phyloP scores from a whole-genome alignment of 1,140 invertebrate species.

The Euura saliciscinereae region DNA sequence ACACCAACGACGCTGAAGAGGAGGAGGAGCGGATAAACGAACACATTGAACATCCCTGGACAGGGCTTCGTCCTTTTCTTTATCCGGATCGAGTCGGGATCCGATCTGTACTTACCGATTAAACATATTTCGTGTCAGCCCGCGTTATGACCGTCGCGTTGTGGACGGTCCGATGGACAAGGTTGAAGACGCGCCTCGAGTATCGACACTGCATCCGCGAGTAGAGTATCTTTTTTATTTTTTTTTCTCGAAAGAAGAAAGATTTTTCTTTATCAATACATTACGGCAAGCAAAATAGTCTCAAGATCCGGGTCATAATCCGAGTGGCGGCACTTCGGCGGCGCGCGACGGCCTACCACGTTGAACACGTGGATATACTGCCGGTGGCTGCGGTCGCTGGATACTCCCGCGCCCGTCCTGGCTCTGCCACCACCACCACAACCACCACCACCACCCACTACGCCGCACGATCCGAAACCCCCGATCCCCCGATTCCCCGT shows the following conservation, averaged over 20 bases:
- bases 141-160: too few relatives aligned
- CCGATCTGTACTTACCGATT: conserved; percentile 54
- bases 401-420: conserved; percentile 42
- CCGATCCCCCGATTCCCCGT: conserved; percentile 29
- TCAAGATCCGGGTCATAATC: conserved; percentile 63
- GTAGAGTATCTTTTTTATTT: too few relatives aligned
- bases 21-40: not conserved
- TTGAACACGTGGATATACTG: conserved; percentile 60
- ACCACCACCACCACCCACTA: conserved; percentile 24
- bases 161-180: too few relatives aligned
- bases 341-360: conserved; percentile 45
- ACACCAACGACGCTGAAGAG: not conserved
- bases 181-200: too few relatives aligned
- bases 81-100: too few relatives aligned
- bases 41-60: too few relatives aligned
- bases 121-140: conserved; percentile 55
- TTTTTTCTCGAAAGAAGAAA: too few relatives aligned
- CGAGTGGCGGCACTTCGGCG: conserved; percentile 26
- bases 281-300: conserved; percentile 42
- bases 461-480: conserved; percentile 16
- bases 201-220: too few relatives aligned
- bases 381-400: conserved; percentile 54
- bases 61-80: too few relatives aligned
- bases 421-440: conserved; percentile 21
- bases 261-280: too few relatives aligned